Conservation (phyloP, 2,888 invertebrate species). For the Drosophila atripex region DNA sequence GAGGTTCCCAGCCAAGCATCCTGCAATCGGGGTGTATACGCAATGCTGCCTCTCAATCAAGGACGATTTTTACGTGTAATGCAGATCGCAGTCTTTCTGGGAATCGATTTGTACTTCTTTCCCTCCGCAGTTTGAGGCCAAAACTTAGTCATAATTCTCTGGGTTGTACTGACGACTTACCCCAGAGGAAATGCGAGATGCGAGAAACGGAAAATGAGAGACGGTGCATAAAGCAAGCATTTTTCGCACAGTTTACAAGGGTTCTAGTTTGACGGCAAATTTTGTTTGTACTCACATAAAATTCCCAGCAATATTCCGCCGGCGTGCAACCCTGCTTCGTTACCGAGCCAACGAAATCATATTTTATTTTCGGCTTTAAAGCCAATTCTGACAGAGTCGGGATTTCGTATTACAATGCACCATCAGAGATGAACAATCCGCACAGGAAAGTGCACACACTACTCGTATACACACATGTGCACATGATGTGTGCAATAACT, state of each 20-base stretch:
- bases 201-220: not conserved
- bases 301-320: constrained; percentile 7
- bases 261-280: constrained; percentile 33
- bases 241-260: constrained; percentile 66
- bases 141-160: constrained; percentile 27
- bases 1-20: constrained; percentile 10
- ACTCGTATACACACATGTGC: too few species aligned
- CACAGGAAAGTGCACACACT: not conserved
- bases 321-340: not conserved
- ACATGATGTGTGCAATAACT: not conserved
- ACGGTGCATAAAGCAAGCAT: constrained; percentile 66
- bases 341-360: constrained; percentile 8
- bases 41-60: constrained; percentile 55
- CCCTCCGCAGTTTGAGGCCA: constrained; percentile 1
- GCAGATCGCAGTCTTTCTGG: constrained; percentile 31
- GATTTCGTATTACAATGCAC: constrained; percentile 13
- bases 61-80: constrained; percentile 22
- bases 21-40: constrained; percentile 47
- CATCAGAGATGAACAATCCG: constrained; percentile 9
- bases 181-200: constrained; percentile 45
- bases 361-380: constrained; percentile 10
- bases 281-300: constrained; percentile 31
- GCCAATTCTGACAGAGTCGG: not conserved
- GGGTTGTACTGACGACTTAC: constrained; percentile 30
- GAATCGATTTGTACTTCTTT: constrained; percentile 53